phyloP scores from a whole-genome alignment of 2,888 invertebrate species.

The Syritta pipiens region DNA sequence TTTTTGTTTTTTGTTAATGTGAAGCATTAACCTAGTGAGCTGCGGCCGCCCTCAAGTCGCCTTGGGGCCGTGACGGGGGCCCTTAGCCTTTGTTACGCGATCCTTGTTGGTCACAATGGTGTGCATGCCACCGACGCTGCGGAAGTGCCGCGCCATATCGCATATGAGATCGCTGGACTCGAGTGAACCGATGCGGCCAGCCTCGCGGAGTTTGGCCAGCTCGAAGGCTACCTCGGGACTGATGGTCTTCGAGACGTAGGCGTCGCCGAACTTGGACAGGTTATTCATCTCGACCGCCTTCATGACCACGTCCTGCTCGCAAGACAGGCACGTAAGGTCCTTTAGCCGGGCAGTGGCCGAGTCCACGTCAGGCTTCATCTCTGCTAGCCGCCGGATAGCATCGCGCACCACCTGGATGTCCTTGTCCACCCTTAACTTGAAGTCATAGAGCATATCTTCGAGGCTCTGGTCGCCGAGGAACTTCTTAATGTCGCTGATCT shows the following conservation, averaged over 20 bases:
- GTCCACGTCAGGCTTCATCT: conserved; percentile 78
- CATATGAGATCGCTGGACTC: not conserved
- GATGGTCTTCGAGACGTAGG: conserved; percentile 83
- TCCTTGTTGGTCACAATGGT: not conserved
- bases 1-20: too few species aligned
- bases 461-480: conserved; percentile 83
- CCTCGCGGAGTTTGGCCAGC: conserved; percentile 81
- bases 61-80: too few species aligned
- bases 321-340: conserved; percentile 88
- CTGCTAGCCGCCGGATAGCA: conserved; percentile 73
- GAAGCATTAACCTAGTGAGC: too few species aligned
- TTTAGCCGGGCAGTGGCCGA: conserved; percentile 88
- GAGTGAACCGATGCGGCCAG: conserved; percentile 72
- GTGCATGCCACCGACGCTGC: conserved; percentile 88
- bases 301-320: conserved; percentile 88
- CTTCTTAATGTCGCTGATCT: conserved; percentile 83
- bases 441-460: conserved; percentile 84
- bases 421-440: conserved; percentile 84
- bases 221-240: conserved; percentile 87
- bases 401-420: conserved; percentile 73
- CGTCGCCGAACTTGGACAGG: conserved; percentile 80
- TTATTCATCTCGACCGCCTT: conserved; percentile 81
- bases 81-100: not conserved
- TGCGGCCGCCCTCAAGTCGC: too few species aligned
- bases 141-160: conserved; percentile 71